Percentiles rank a stretch among this genome's conserved stretches.
These are phyloP conservation scores for Heliothis peltigera DNA, from an alignment of 2,888 invertebrate species.

Conservation along the genomic window DNA sequence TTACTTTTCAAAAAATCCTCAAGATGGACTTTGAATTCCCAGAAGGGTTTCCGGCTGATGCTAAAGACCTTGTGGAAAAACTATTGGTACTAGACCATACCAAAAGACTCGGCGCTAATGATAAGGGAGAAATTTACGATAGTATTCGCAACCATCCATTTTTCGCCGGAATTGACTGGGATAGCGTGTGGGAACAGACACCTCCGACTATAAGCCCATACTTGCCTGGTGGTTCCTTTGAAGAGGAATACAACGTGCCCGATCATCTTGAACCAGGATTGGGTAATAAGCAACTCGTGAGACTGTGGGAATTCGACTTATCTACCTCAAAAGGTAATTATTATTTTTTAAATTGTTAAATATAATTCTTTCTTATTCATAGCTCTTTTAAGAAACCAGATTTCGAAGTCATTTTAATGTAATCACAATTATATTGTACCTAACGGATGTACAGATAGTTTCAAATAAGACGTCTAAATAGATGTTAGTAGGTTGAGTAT, in stretches of 20 bases:
- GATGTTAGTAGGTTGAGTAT: slow-evolving; percentile 61
- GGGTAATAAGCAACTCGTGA: slow-evolving; percentile 94
- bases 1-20: slow-evolving; percentile 98
- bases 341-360: slow-evolving; percentile 16
- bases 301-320: slow-evolving; percentile 93
- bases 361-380: too few relatives aligned
- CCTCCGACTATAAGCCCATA: slow-evolving; percentile 96
- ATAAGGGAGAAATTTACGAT: slow-evolving; percentile 92
- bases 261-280: slow-evolving; percentile 96
- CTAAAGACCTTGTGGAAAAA: slow-evolving; percentile 96
- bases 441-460: slow-evolving; percentile 3
- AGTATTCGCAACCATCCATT: slow-evolving; percentile 96
- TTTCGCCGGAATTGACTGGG: slow-evolving; percentile 96
- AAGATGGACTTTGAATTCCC: slow-evolving; percentile 97
- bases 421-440: slow-evolving; percentile 7
- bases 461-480: slow-evolving; percentile 40
- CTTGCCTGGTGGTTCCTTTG: slow-evolving; percentile 92
- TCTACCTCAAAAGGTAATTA: slow-evolving; percentile 76
- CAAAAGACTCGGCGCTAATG: slow-evolving; percentile 95
- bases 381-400: neutral
- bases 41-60: slow-evolving; percentile 95
- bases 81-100: slow-evolving; percentile 95
- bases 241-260: slow-evolving; percentile 93
- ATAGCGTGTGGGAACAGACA: slow-evolving; percentile 92
- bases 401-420: neutral